These are phyloP conservation scores for Zygothrica quintamaculata DNA, from an alignment of 2,888 invertebrate species.

Conservation along the genomic window DNA sequence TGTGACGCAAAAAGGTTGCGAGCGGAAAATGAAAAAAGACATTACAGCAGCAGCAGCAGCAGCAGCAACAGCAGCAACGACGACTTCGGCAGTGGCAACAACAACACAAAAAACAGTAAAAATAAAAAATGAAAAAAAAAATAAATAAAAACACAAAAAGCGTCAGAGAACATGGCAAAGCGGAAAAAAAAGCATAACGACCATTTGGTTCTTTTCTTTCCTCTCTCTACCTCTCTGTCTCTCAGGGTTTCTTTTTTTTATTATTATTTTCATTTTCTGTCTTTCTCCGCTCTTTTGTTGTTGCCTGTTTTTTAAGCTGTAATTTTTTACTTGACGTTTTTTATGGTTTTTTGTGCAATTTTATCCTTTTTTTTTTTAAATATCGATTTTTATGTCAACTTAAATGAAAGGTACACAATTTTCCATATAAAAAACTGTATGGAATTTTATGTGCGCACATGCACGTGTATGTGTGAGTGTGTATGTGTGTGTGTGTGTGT, in stretches of 20 bases:
- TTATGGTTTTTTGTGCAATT: conserved; percentile 64
- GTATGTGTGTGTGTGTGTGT: neutral
- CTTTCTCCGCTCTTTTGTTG: conserved; percentile 65
- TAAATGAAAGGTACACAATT: conserved; percentile 81
- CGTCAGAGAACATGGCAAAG: conserved; percentile 57
- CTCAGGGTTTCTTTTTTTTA: conserved; percentile 60
- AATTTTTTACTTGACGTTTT: conserved; percentile 78
- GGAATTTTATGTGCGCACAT: conserved; percentile 46
- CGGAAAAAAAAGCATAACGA: conserved; percentile 79
- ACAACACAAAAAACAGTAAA: conserved; percentile 38
- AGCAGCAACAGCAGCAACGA: conserved; percentile 16
- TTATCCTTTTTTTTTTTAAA: conserved; percentile 76
- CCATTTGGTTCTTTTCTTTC: conserved; percentile 67
- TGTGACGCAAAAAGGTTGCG: conserved; percentile 76
- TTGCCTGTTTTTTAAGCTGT: conserved; percentile 75
- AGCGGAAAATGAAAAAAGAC: conserved; percentile 77
- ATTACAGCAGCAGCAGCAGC: conserved; percentile 71
- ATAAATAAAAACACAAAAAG: conserved; percentile 63
- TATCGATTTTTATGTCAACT: conserved; percentile 81
- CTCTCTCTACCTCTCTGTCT: too few relatives aligned
- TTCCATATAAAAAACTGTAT: conserved; percentile 64
- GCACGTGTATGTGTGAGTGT: conserved; percentile 4
- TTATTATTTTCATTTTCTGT: conserved; percentile 78
- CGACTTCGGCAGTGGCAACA: conserved; percentile 22
- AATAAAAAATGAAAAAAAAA: conserved; percentile 35